A percentile compares a stretch with the other conserved stretches of the same genome.
phyloP scores from a whole-genome alignment of 2,113 vertebrate genomes.

The Papio anubis region DNA sequence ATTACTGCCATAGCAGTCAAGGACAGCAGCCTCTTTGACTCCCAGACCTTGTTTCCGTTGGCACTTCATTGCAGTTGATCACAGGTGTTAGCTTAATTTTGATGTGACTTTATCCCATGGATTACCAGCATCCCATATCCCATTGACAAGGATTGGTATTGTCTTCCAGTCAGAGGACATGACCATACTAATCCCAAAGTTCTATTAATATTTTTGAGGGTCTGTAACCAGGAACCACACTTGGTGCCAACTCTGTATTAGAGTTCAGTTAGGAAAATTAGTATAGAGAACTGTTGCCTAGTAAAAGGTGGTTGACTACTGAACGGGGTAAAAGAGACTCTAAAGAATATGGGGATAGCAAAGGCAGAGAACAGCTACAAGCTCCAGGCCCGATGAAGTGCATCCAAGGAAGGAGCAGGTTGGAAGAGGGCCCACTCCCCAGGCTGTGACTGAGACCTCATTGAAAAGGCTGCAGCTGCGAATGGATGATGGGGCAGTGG shows the following conservation, averaged over 20 bases:
- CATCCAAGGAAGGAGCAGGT: background rate
- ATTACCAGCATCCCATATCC: background rate
- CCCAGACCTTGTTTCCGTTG: background rate
- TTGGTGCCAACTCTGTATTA: background rate
- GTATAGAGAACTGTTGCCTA: background rate
- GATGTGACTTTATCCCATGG: background rate
- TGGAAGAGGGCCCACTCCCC: fast-evolving
- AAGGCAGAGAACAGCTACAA: background rate
- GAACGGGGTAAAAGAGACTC: background rate
- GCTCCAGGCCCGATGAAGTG: background rate
- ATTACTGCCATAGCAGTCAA: background rate
- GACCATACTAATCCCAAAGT: background rate
- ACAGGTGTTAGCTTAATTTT: background rate
- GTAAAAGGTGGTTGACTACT: background rate
- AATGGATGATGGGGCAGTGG: background rate
- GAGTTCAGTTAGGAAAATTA: background rate
- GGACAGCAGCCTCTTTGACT: background rate
- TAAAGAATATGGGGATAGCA: background rate
- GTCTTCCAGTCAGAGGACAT: background rate
- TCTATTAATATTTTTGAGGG: background rate
- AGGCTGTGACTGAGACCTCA: background rate
- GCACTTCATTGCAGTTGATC: background rate
- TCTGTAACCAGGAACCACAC: background rate
- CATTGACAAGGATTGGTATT: background rate
- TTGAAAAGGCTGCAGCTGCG: background rate